phyloP scores from a whole-genome alignment of 2,888 invertebrate species.

The Dasysyrphus tricinctus region DNA sequence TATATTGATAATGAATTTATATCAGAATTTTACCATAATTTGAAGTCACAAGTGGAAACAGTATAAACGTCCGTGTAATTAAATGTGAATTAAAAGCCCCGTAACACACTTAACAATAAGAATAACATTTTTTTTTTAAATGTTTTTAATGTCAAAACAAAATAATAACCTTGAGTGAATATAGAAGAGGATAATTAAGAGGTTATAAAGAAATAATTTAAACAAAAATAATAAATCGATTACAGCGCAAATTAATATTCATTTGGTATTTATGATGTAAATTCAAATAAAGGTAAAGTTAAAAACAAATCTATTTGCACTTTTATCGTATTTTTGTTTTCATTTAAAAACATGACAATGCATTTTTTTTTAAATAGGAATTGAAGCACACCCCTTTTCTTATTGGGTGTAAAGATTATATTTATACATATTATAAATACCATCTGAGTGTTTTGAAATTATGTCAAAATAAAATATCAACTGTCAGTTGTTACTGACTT shows the following conservation, averaged over 20 bases:
- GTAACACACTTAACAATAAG: not conserved
- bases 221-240: not conserved
- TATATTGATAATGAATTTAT: slow-evolving; percentile 22
- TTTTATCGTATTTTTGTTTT: not conserved
- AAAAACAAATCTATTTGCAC: not conserved
- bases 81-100: slow-evolving; percentile 1
- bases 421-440: not conserved
- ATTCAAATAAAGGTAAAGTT: not conserved
- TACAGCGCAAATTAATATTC: too few species aligned
- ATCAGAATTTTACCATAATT: slow-evolving; percentile 19
- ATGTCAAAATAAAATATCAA: not conserved
- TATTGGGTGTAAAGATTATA: not conserved
- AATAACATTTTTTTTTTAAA: not conserved
- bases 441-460: not conserved
- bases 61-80: slow-evolving; percentile 11
- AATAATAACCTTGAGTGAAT: not conserved
- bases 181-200: not conserved
- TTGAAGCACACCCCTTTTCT: too few species aligned
- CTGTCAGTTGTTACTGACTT: not conserved
- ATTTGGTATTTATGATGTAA: slow-evolving; percentile 5
- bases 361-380: not conserved
- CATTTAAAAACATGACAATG: not conserved
- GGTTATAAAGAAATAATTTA: not conserved
- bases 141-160: not conserved
- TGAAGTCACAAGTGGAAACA: slow-evolving; percentile 30